Evolutionary conservation across 2,113 vertebrate genomes (phyloP), one percentile per base, ranked within the genome.

Genomic region (Limanda limanda): DNA sequence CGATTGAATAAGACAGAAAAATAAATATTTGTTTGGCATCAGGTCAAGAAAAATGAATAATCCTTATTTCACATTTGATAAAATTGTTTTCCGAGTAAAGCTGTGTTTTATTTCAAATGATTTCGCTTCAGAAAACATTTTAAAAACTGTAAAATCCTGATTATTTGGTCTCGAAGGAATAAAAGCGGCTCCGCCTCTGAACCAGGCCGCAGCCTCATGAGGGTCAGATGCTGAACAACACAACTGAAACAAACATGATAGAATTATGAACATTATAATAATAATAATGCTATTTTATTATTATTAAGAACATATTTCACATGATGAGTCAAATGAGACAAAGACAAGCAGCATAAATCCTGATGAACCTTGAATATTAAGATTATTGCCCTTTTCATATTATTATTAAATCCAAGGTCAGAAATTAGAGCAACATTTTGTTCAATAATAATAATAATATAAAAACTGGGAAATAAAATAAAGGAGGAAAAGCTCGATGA

Each of bases 141-240:
- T 18, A 5, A 8, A 6, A 51, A 51, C 18, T 6, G 18, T 51
- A 3, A 42, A 42, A 51, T 51, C 6, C 47, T 51, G 5, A 15
- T 51, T 18, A 18, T 51, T 51, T 20, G 47, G 3, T 51, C 15
- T 51, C 4, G 14, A 18, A n/a, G 1, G 7, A 54, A 54, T 9
- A 21, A 21, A 18, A 54, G 8, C 51, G 21, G 14, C 2, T 27
- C 9, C 18, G 25, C 60, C n/a, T 40, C 7, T 47, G 1, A 2
- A 52, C 15, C 71, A 85, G 86, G 79, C 83, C 79, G 48, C 72
- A 65, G 51, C 63, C n/a, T 21, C 56, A 21, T 59, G 40, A 42
- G 40, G 40, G 11, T 11, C 37, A 40, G 37, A 40, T 31, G 27
- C 31, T 31, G 6, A 31, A 7, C 27, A 25, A 25, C 27, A 27